Evolutionary conservation across 1,140 invertebrate species (phyloP).

Genomic region (Pseudomyrmex sp.): DNA sequence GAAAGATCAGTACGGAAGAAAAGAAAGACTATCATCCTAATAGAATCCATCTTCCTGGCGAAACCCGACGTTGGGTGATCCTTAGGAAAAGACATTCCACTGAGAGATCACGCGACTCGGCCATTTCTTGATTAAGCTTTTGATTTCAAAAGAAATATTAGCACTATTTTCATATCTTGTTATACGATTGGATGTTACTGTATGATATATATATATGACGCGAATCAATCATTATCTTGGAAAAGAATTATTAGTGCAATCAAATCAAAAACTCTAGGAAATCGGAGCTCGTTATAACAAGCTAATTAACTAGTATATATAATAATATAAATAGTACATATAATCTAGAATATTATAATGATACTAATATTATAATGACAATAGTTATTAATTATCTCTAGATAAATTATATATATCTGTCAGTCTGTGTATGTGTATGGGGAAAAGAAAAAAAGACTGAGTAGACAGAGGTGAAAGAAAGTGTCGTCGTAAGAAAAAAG

Average conservation of each 20-base stretch:
- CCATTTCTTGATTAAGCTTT: slow-evolving; percentile 32
- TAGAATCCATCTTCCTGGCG: slow-evolving; percentile 17
- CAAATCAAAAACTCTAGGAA: background rate
- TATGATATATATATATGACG: too few species aligned
- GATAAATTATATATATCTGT: slow-evolving; percentile 4
- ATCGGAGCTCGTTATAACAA: background rate
- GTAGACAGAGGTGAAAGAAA: background rate
- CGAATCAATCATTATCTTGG: background rate
- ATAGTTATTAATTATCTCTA: background rate
- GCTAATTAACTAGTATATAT: background rate
- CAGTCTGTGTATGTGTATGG: too few species aligned
- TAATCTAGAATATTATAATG: too few species aligned
- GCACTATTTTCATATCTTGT: background rate
- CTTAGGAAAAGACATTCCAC: background rate
- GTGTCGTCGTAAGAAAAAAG: background rate
- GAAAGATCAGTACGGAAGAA: slow-evolving; percentile 6
- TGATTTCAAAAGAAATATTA: background rate
- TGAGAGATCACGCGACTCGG: slow-evolving; percentile 15
- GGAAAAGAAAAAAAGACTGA: background rate
- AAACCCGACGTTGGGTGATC: background rate
- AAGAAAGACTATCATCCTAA: slow-evolving; percentile 40
- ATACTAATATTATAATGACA: too few species aligned
- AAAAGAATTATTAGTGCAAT: background rate
- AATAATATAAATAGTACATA: background rate
- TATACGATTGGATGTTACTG: background rate